phyloP scores from a whole-genome alignment of 2,888 invertebrate species.

The Diaperis boleti region DNA sequence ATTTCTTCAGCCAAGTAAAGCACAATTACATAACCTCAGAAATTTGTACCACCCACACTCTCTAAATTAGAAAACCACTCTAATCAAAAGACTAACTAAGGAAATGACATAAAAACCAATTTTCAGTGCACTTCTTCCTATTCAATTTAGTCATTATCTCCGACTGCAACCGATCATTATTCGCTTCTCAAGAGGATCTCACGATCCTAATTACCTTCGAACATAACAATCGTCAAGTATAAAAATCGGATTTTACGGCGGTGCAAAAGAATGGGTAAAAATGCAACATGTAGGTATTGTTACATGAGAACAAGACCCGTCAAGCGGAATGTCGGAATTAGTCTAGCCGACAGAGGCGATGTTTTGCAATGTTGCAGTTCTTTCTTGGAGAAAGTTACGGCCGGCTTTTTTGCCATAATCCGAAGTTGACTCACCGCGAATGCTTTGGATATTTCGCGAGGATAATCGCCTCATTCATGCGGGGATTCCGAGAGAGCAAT shows the following conservation, averaged over 20 bases:
- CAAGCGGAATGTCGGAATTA: slow-evolving; percentile 20
- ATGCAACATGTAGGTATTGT: background rate
- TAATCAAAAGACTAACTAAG: slow-evolving; percentile 4
- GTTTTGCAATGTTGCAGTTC: too few species aligned
- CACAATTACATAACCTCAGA: too few species aligned
- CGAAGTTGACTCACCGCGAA: background rate
- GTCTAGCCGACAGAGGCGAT: slow-evolving; percentile 13
- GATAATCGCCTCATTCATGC: background rate
- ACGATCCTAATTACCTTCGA: background rate
- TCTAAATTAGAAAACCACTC: slow-evolving; percentile 5
- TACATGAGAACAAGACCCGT: background rate
- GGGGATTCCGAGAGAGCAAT: too few species aligned
- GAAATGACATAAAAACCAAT: slow-evolving; percentile 3
- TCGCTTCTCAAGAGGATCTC: background rate
- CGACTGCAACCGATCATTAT: too few species aligned
- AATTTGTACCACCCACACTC: background rate
- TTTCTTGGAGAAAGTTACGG: background rate
- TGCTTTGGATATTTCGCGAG: background rate
- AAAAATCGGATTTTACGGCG: too few species aligned
- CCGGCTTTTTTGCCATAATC: background rate
- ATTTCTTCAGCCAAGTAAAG: too few species aligned
- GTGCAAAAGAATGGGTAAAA: too few species aligned
- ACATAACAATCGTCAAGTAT: too few species aligned
- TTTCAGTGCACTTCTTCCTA: background rate
- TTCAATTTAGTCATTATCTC: background rate